A percentile compares a stretch with the other conserved stretches of the same genome.
Evolutionary conservation across 2,888 invertebrate genomes (phyloP).

Genomic region (Melinaea marsaeus): DNA sequence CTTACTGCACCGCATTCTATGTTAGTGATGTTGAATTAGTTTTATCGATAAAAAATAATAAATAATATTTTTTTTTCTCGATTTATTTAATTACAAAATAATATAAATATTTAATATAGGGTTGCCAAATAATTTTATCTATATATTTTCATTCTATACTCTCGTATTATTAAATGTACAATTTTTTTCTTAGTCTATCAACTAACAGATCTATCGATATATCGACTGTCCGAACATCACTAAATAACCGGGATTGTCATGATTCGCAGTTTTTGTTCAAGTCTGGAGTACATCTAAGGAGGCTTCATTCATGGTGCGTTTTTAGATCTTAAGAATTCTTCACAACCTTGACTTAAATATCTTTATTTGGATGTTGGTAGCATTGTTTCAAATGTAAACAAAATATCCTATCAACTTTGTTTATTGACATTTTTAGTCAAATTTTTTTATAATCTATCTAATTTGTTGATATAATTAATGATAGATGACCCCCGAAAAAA

Average conservation of each 20-base stretch:
- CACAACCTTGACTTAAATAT: not conserved
- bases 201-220: not conserved
- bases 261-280: conserved; percentile 59
- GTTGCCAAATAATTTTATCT: no score
- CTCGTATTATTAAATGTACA: no score
- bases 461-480: no score
- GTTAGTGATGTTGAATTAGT: conserved; percentile 47
- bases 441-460: not conserved
- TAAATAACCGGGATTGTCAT: conserved; percentile 47
- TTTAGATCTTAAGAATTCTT: no score
- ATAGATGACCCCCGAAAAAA: no score
- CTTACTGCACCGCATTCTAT: conserved; percentile 71
- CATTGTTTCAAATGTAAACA: not conserved
- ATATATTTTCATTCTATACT: no score
- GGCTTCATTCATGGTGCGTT: conserved; percentile 23
- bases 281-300: conserved; percentile 26
- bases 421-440: not conserved
- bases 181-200: no score
- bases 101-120: no score
- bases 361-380: not conserved
- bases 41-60: conserved; percentile 28
- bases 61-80: no score
- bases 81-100: no score
- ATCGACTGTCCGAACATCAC: not conserved
- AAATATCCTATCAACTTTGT: not conserved